Conservation (phyloP, 2,113 vertebrate genomes). For the Pelusios castaneus region DNA sequence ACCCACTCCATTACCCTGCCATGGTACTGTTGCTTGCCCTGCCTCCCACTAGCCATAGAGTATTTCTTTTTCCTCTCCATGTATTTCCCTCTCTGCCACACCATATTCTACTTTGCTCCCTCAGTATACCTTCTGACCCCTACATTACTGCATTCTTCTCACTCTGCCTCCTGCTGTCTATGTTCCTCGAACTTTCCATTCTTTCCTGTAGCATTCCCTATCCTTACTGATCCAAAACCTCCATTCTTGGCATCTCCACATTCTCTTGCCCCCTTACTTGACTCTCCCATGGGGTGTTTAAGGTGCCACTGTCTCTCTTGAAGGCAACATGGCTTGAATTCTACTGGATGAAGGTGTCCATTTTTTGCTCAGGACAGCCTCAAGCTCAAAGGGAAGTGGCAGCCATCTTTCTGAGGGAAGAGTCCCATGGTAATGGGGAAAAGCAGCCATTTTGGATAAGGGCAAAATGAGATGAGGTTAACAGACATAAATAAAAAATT, state of each 20-base stretch:
- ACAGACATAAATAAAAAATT: background rate
- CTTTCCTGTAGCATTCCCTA: background rate
- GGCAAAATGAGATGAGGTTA: background rate
- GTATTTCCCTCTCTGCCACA: background rate
- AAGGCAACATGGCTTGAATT: background rate
- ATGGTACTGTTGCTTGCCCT: background rate
- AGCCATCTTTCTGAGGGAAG: background rate
- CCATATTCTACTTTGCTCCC: background rate
- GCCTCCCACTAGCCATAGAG: background rate
- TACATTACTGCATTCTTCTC: background rate
- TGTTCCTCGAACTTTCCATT: background rate
- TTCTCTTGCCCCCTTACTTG: background rate
- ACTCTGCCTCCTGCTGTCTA: background rate
- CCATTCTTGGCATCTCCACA: background rate
- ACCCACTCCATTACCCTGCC: rapidly evolving
- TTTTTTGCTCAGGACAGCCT: background rate
- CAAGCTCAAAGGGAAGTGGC: background rate
- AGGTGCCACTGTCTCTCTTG: background rate
- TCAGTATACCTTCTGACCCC: background rate
- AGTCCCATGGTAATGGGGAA: background rate
- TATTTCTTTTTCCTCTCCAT: background rate
- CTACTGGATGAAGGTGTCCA: background rate
- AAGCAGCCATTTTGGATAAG: background rate
- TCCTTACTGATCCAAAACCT: background rate
- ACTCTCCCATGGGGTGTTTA: background rate